Evolutionary conservation across 2,113 vertebrate genomes (phyloP).

Genomic region (Mesocricetus auratus): DNA sequence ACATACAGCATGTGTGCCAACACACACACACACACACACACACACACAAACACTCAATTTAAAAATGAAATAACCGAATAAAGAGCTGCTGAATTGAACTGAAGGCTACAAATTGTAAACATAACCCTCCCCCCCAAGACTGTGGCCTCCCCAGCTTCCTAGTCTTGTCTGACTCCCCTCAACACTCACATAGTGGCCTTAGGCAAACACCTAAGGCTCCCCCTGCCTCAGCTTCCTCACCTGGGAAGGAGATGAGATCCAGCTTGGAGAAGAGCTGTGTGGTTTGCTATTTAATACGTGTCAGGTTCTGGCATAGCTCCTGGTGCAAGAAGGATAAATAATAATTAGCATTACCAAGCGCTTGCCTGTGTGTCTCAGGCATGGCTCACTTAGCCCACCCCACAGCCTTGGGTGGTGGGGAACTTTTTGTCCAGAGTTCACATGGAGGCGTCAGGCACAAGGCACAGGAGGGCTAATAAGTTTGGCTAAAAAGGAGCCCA

Average conservation of each 20-base stretch:
- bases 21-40: background rate
- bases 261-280: background rate
- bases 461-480: background rate
- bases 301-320: background rate
- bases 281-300: background rate
- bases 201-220: background rate
- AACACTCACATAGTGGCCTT: background rate
- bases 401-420: background rate
- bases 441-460: background rate
- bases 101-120: background rate
- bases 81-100: background rate
- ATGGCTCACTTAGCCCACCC: background rate
- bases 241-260: background rate
- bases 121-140: background rate
- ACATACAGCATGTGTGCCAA: no score
- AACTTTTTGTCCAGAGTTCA: background rate
- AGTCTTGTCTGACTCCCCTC: background rate
- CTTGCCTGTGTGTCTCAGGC: accelerated
- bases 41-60: background rate
- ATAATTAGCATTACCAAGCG: background rate
- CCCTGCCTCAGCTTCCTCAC: background rate
- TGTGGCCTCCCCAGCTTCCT: accelerated
- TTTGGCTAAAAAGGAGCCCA: background rate
- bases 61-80: background rate
- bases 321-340: background rate